Evolutionary conservation across 1,140 invertebrate genomes (phyloP).

Genomic region (Dolichoris vasculosae): DNA sequence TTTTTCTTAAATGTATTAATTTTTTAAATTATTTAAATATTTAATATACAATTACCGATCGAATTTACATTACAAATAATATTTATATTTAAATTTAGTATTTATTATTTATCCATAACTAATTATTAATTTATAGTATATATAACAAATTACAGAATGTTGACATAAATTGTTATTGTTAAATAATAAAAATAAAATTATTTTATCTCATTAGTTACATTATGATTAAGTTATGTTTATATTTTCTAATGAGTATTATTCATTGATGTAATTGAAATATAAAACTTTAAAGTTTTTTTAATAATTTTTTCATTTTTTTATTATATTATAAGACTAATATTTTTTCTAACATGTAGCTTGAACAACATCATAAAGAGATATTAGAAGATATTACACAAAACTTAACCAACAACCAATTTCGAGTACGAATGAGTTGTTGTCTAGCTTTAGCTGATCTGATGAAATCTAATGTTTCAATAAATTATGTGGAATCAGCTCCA

Average conservation of each 20-base stretch:
- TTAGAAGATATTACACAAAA: slow-evolving; percentile 86
- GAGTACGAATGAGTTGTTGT: slow-evolving; percentile 93
- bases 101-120: no score
- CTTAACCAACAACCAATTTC: slow-evolving; percentile 89
- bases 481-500: slow-evolving; percentile 64
- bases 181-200: no score
- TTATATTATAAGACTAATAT: background rate
- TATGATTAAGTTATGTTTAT: background rate
- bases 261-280: background rate
- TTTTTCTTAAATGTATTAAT: no score
- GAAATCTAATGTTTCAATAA: slow-evolving; percentile 70
- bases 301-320: background rate
- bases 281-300: no score
- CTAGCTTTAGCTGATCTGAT: slow-evolving; percentile 89
- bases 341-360: slow-evolving; percentile 77
- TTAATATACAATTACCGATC: no score
- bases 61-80: no score
- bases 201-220: no score
- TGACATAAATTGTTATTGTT: no score
- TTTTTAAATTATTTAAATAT: no score
- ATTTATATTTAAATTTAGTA: no score
- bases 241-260: background rate
- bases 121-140: no score
- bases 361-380: slow-evolving; percentile 92
- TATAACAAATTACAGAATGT: no score